These are phyloP conservation scores for Acanthochromis polyacanthus DNA, from an alignment of 2,113 vertebrate species.

Conservation along the genomic window DNA sequence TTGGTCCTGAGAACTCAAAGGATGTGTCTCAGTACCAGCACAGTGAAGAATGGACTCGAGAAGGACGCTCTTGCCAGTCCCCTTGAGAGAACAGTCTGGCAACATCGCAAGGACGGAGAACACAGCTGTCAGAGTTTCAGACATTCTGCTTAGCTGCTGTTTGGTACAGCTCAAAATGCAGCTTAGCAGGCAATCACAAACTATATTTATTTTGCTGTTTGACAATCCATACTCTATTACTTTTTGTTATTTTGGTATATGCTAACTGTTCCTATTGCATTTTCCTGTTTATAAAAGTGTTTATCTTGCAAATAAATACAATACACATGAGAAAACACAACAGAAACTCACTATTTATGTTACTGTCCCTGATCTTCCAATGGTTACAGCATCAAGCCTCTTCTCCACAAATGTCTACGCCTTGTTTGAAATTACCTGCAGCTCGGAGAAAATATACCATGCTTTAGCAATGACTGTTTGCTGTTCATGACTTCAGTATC, in stretches of 20 bases:
- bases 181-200: not conserved
- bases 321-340: not conserved
- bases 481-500: not conserved
- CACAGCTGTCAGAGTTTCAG: conserved; percentile 49
- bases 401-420: not conserved
- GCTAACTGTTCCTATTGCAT: not conserved
- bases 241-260: too few species aligned
- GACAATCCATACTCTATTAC: not conserved
- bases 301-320: not conserved
- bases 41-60: conserved; percentile 20
- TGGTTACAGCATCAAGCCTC: not conserved
- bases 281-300: not conserved
- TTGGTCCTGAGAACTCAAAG: conserved; percentile 23
- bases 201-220: not conserved
- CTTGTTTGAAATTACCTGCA: not conserved
- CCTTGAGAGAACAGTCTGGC: conserved; percentile 41
- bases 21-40: conserved; percentile 24
- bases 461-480: too few species aligned
- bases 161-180: conserved; percentile 20
- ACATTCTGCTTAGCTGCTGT: conserved; percentile 21
- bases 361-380: not conserved
- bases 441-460: not conserved
- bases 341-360: not conserved
- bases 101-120: conserved; percentile 38
- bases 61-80: conserved; percentile 30